phyloP scores from a whole-genome alignment of 2,888 invertebrate species.

The Byasa hedistus region DNA sequence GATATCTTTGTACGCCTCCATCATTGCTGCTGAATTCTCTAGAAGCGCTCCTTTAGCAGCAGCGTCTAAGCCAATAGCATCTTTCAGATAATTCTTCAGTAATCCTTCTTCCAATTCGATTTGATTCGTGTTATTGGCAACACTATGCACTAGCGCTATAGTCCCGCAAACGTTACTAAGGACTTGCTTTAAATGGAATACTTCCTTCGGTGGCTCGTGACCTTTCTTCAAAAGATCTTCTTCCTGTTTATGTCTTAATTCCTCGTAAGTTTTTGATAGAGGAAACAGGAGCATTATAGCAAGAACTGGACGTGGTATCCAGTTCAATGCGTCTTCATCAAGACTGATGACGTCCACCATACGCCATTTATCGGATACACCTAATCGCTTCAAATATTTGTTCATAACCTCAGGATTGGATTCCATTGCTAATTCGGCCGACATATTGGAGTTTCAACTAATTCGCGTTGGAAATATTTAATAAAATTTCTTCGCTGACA shows the following conservation, averaged over 20 bases:
- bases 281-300: slow-evolving; percentile 94
- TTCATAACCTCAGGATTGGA: slow-evolving; percentile 82
- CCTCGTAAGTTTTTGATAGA: slow-evolving; percentile 86
- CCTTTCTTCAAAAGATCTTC: slow-evolving; percentile 78
- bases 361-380: slow-evolving; percentile 89
- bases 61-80: slow-evolving; percentile 83
- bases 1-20: slow-evolving; percentile 88
- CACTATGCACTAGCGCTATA: slow-evolving; percentile 94
- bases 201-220: slow-evolving; percentile 78
- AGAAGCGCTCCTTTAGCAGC: slow-evolving; percentile 87
- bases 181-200: slow-evolving; percentile 93
- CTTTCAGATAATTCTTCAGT: slow-evolving; percentile 87
- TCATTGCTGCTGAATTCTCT: slow-evolving; percentile 84
- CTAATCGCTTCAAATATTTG: slow-evolving; percentile 87
- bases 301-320: slow-evolving; percentile 91
- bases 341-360: slow-evolving; percentile 95
- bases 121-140: slow-evolving; percentile 92
- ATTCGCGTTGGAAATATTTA: neutral
- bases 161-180: slow-evolving; percentile 97
- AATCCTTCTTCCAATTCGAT: slow-evolving; percentile 85
- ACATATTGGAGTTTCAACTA: slow-evolving; percentile 41
- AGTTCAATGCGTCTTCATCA: slow-evolving; percentile 89
- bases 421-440: slow-evolving; percentile 69
- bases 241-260: slow-evolving; percentile 82
- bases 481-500: slow-evolving; percentile 3